Base-by-base conservation (phyloP, 2,888 invertebrate species). In the Oxytorus armatus region DNA sequence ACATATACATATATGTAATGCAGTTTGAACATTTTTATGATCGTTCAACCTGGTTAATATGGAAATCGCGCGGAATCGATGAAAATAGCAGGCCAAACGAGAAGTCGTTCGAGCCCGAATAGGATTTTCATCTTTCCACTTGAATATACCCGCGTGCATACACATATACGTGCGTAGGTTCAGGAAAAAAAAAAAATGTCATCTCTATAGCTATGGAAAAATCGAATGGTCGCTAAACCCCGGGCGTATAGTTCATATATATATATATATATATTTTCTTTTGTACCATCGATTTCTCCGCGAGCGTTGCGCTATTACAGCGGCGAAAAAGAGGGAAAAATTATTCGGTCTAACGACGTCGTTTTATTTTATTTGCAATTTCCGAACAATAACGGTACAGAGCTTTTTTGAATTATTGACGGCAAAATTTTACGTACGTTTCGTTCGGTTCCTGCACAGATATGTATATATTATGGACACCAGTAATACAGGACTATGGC, bases 41-140 rank as follows among this genome's bases (percentile, higher is more conserved):
- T 57, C 75, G 69, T 33, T 59, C 59, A 16, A 44, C 39, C 61
- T 55, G 72, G 80, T 76, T 76, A 76, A 63, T 66, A 79, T 79
- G 75, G 65, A 76, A 77, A 80, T 77, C 55, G 68, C 23, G 47
- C 36, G 55, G 68, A 68, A 80, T 80, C 77, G 79, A 61, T 33
- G 51, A 75, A 75, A 55, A 65, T 70, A 75, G 65, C 70, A 49
- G 21, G 39, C 44, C 18, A 79, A 79, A 79, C 75, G 79, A 75
- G 75, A 66, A 39, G 70, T 66, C 79, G 75, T 79, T 79, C 21
- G 53, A 36, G 65, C 18, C 66, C 29, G 33, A 65, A 76, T 76
- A 70, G 63, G 47, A 74, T 79, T 79, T 79, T 79, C 74, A 74
- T 74, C 55, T 69, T 47, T 66, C 14, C 8, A 23, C 53, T 23